Evolutionary conservation across 1,140 invertebrate species (phyloP).

Genomic region (Goniozus legneri): DNA sequence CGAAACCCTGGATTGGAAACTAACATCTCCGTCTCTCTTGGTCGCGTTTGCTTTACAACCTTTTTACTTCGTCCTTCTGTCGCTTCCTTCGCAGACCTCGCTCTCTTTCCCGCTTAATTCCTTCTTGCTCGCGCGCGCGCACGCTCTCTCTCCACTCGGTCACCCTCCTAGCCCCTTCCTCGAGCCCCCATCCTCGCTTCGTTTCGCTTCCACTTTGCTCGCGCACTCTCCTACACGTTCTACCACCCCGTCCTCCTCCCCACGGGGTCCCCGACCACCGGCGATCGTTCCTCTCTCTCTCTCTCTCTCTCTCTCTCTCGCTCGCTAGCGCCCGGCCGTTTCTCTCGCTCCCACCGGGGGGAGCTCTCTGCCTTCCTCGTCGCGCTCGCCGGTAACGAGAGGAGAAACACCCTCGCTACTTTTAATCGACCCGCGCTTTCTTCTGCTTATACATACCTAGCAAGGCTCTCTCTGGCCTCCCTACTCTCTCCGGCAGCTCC

Average conservation of each 20-base stretch:
- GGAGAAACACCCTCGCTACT: conserved; percentile 57
- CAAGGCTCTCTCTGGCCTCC: conserved; percentile 17
- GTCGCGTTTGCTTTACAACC: conserved; percentile 22
- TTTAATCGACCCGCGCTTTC: conserved; percentile 58
- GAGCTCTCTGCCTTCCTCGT: background rate
- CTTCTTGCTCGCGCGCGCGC: too few species aligned
- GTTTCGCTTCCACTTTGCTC: too few species aligned
- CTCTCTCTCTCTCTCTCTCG: conserved; percentile 19
- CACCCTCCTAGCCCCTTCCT: conserved; percentile 1
- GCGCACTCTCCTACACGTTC: too few species aligned
- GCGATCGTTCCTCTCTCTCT: conserved; percentile 28
- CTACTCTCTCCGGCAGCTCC: conserved; percentile 22
- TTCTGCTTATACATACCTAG: conserved; percentile 54
- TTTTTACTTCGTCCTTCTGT: conserved; percentile 14
- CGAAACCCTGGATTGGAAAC: conserved; percentile 31
- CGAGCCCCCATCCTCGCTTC: conserved; percentile 5
- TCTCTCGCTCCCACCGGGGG: conserved; percentile 9
- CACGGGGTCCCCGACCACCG: conserved; percentile 21
- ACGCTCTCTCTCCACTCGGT: conserved; percentile 11
- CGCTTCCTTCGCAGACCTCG: conserved; percentile 2
- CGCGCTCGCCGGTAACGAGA: conserved; percentile 50
- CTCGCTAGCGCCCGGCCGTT: conserved; percentile 23
- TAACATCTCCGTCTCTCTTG: conserved; percentile 17
- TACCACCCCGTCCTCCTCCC: too few species aligned
- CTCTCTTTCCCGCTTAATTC: conserved; percentile 12